Evolutionary conservation across 2,888 invertebrate species (phyloP).

Genomic region (Emmelina monodactyla): DNA sequence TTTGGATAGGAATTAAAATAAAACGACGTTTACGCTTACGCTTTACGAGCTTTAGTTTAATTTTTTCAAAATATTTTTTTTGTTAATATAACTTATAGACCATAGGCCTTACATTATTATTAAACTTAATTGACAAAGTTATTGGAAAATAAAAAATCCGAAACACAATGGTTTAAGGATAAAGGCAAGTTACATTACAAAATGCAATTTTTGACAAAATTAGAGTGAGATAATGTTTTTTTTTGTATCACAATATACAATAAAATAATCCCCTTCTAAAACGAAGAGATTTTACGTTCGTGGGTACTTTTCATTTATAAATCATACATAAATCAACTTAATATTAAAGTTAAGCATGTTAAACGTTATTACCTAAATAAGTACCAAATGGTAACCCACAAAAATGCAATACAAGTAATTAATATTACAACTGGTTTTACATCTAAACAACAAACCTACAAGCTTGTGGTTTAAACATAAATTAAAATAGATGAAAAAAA

Average conservation of each 20-base stretch:
- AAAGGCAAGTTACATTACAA: constrained; percentile 27
- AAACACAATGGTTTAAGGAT: constrained; percentile 12
- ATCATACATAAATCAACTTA: constrained; percentile 1
- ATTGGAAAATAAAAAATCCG: constrained; percentile 12
- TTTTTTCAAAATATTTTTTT: constrained; percentile 16
- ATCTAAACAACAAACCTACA: constrained; percentile 4
- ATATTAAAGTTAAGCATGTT: not conserved
- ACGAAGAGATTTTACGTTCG: constrained; percentile 29
- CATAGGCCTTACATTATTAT: constrained; percentile 47
- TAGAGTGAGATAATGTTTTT: constrained; percentile 5
- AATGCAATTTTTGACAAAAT: constrained; percentile 25
- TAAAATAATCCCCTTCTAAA: constrained; percentile 40
- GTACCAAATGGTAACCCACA: constrained; percentile 17
- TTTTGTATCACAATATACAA: constrained; percentile 18
- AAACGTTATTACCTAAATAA: constrained; percentile 14
- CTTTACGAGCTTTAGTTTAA: no score
- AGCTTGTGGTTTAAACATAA: constrained; percentile 3
- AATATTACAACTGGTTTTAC: constrained; percentile 4
- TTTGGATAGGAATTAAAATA: no score
- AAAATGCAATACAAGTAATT: constrained; percentile 8
- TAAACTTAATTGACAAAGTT: constrained; percentile 19
- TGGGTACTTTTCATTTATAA: not conserved
- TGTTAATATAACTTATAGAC: constrained; percentile 45
- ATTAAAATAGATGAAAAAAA: constrained; percentile 19
- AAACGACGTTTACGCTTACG: no score